A percentile compares a stretch with the other conserved stretches of the same genome.
Evolutionary conservation across 2,113 vertebrate genomes (phyloP).

Genomic region (Urocitellus parryii): DNA sequence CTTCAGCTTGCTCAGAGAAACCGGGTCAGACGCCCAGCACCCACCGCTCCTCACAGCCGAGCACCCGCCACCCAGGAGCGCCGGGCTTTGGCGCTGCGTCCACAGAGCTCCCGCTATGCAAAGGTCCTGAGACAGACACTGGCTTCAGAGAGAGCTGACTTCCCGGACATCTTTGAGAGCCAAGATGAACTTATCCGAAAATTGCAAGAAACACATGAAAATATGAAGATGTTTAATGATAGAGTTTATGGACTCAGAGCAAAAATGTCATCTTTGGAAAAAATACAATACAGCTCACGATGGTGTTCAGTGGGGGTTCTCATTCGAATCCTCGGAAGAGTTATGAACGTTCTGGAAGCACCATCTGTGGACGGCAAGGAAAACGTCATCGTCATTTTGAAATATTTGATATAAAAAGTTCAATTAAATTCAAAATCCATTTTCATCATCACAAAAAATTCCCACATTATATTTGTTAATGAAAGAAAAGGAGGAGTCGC

Average conservation of each 20-base stretch:
- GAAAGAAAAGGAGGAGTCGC: not conserved
- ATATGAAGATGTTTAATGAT: not conserved
- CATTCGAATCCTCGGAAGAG: not conserved
- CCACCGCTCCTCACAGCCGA: rapidly evolving
- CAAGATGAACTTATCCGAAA: not conserved
- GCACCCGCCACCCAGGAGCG: no score
- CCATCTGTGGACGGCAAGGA: constrained; percentile 24
- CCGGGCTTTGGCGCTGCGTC: rapidly evolving
- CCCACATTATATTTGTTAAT: constrained; percentile 19
- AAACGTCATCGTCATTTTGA: constrained; percentile 42
- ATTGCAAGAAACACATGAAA: not conserved
- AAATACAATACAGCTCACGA: not conserved
- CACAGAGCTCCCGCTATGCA: rapidly evolving
- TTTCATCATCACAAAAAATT: constrained; percentile 36
- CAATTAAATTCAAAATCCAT: constrained; percentile 71
- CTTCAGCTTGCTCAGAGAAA: not conserved
- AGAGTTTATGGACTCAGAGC: not conserved
- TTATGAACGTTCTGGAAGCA: not conserved
- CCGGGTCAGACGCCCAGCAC: not conserved
- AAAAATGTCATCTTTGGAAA: not conserved
- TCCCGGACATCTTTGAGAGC: not conserved
- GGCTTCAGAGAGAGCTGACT: not conserved
- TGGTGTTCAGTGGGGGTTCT: not conserved
- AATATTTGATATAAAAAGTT: constrained; percentile 70
- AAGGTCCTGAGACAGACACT: rapidly evolving